phyloP scores from a whole-genome alignment of 2,888 invertebrate species.

The Asteroscopus sphinx region DNA sequence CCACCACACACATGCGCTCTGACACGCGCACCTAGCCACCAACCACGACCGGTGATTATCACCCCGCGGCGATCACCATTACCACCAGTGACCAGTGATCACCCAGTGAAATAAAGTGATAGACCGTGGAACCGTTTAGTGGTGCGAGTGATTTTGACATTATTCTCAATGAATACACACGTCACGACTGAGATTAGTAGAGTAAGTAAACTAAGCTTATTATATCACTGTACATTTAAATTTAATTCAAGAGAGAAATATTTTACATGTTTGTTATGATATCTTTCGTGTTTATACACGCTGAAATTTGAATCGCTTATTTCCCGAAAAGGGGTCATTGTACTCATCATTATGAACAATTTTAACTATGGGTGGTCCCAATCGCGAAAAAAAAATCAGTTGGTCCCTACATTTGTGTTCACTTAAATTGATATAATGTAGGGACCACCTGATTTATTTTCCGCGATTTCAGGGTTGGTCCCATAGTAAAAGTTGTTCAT shows the following conservation, averaged over 20 bases:
- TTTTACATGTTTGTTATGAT: too few relatives aligned
- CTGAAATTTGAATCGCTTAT: too few relatives aligned
- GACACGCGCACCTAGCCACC: constrained; percentile 67
- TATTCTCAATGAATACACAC: constrained; percentile 29
- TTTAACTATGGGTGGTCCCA: too few relatives aligned
- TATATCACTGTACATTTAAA: constrained; percentile 23
- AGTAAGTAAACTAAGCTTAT: constrained; percentile 35
- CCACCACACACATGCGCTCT: constrained; percentile 84
- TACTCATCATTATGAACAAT: too few relatives aligned
- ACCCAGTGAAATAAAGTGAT: constrained; percentile 26
- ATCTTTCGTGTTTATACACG: too few relatives aligned
- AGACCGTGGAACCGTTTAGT: constrained; percentile 31
- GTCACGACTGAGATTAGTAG: constrained; percentile 59
- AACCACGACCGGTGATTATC: constrained; percentile 63
- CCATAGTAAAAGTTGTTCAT: too few relatives aligned
- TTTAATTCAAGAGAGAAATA: not conserved
- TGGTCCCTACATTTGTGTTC: too few relatives aligned
- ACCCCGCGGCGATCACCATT: constrained; percentile 9
- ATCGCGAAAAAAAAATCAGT: too few relatives aligned
- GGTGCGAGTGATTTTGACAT: constrained; percentile 38
- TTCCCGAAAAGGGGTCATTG: too few relatives aligned
- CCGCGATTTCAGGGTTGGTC: too few relatives aligned
- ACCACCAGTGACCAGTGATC: constrained; percentile 19
- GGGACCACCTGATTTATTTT: too few relatives aligned
- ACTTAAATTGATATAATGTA: too few relatives aligned